A percentile compares a stretch with the other conserved stretches of the same genome.
These are phyloP conservation scores for Tiphia femorata DNA, from an alignment of 2,888 invertebrate species.

Conservation along the genomic window DNA sequence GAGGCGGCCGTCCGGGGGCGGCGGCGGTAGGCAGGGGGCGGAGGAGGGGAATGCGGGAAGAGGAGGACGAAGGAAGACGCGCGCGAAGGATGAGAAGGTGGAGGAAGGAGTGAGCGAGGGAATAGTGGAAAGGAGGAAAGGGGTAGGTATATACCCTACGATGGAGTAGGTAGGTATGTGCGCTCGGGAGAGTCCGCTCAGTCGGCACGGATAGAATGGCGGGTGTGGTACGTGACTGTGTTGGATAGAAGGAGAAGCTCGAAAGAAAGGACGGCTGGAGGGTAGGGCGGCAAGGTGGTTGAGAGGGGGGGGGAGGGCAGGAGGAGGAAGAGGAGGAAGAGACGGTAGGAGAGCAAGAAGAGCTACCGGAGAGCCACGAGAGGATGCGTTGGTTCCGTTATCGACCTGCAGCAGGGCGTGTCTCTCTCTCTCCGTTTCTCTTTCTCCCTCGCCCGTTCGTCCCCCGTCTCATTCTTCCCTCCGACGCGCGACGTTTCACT, in stretches of 20 bases:
- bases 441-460: constrained; percentile 19
- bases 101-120: not conserved
- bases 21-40: constrained; percentile 6
- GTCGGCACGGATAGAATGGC: constrained; percentile 50
- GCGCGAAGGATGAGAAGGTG: not conserved
- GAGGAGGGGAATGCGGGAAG: constrained; percentile 3
- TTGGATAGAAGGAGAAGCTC: constrained; percentile 41
- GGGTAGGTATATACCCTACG: constrained; percentile 36
- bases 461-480: not conserved
- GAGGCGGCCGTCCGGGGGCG: not conserved
- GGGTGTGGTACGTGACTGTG: constrained; percentile 52
- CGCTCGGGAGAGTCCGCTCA: constrained; percentile 42
- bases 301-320: constrained; percentile 14
- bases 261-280: constrained; percentile 29
- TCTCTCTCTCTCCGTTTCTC: constrained; percentile 29
- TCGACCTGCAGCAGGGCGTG: constrained; percentile 52
- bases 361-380: constrained; percentile 48
- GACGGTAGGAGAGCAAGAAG: constrained; percentile 41
- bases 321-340: constrained; percentile 13
- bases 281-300: constrained; percentile 1
- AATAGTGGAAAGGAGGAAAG: constrained; percentile 18
- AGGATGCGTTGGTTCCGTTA: constrained; percentile 53
- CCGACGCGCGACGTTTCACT: constrained; percentile 5
- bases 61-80: not conserved
- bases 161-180: constrained; percentile 42